Evolutionary conservation across 2,888 invertebrate species (phyloP).

Genomic region (Drosophila neonasuta): DNA sequence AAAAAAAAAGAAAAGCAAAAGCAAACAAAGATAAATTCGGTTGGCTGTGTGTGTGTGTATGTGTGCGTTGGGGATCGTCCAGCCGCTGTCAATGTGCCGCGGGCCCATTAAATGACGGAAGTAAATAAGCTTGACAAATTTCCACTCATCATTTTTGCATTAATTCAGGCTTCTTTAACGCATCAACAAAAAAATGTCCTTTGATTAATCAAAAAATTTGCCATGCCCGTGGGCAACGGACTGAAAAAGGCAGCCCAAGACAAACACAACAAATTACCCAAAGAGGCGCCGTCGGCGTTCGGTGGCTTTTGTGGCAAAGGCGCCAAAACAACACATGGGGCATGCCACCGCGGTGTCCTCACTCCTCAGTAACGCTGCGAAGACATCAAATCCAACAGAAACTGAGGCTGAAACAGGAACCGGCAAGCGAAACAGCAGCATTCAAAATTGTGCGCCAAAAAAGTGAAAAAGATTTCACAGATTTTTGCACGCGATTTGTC

Average conservation of each 20-base stretch:
- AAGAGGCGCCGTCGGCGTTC: constrained; percentile 68
- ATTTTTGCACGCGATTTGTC: constrained; percentile 79
- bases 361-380: constrained; percentile 33
- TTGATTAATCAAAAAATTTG: constrained; percentile 78
- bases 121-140: constrained; percentile 81
- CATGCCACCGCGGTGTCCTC: not conserved
- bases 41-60: constrained; percentile 17
- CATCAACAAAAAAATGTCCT: constrained; percentile 65
- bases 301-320: constrained; percentile 58
- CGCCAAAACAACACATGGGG: constrained; percentile 55
- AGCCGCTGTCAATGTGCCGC: constrained; percentile 65
- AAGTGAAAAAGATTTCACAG: constrained; percentile 61
- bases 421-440: constrained; percentile 25
- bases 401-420: constrained; percentile 20
- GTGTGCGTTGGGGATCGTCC: constrained; percentile 33
- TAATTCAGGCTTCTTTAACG: constrained; percentile 79
- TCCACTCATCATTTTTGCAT: constrained; percentile 81
- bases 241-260: constrained; percentile 41
- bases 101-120: constrained; percentile 77
- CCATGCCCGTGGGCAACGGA: constrained; percentile 38
- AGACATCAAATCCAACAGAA: constrained; percentile 28
- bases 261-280: constrained; percentile 73
- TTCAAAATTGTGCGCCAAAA: constrained; percentile 44
- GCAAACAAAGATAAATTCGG: constrained; percentile 72
- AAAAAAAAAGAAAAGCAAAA: constrained; percentile 26